phyloP scores from a whole-genome alignment of 1,140 invertebrate genomes.

The Harlomillsia oculata region DNA sequence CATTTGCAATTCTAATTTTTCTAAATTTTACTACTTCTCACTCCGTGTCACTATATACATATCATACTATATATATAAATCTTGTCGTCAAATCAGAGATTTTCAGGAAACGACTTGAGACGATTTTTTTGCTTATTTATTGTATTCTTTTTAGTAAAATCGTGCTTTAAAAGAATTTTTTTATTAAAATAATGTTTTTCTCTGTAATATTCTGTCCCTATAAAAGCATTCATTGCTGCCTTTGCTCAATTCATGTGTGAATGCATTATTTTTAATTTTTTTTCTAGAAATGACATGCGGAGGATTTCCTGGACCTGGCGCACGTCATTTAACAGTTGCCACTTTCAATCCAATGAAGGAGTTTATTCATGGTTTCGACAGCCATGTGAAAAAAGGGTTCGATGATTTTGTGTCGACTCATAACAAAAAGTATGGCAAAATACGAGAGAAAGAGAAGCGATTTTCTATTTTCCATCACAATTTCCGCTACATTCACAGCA shows the following conservation, averaged over 20 bases:
- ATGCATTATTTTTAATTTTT: neutral
- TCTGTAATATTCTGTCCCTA: too few relatives aligned
- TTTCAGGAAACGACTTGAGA: too few relatives aligned
- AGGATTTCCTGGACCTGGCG: conserved; percentile 78
- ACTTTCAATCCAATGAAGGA: conserved; percentile 90
- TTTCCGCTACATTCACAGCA: conserved; percentile 69
- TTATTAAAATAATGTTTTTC: too few relatives aligned
- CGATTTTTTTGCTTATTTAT: too few relatives aligned
- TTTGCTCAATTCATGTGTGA: too few relatives aligned
- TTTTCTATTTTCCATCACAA: conserved; percentile 82
- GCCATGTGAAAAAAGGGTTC: conserved; percentile 69
- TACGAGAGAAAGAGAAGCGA: conserved; percentile 58
- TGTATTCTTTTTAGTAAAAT: too few relatives aligned
- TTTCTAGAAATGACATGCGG: conserved; percentile 59
- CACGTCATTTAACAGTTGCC: conserved; percentile 50
- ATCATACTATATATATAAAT: too few relatives aligned
- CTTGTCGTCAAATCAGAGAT: too few relatives aligned
- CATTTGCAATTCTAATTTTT: too few relatives aligned
- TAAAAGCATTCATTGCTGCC: too few relatives aligned
- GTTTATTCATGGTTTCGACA: conserved; percentile 62
- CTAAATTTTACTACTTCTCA: too few relatives aligned
- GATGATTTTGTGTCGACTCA: conserved; percentile 64
- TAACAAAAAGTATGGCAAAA: conserved; percentile 54
- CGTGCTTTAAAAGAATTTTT: neutral
- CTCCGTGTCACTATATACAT: too few relatives aligned